Base-by-base conservation (phyloP, 2,797 vertebrate genomes). In the Cheirogaleus major region DNA sequence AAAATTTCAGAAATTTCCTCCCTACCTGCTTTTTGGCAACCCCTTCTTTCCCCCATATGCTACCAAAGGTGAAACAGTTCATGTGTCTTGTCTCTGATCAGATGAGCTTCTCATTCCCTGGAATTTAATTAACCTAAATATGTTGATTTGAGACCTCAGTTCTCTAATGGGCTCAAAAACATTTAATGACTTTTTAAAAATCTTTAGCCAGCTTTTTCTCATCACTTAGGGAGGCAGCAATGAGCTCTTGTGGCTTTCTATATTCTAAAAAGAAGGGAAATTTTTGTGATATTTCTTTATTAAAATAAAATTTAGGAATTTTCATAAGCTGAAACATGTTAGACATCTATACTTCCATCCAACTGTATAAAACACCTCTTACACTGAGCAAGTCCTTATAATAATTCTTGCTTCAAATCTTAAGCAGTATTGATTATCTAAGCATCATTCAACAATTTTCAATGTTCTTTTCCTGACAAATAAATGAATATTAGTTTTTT, bases 231-330 rank as follows among this genome's bases (percentile, higher is more conserved):
- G 22, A 70, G 43, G 76, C 13, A 25, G 5, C 63, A 78, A 83
- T 13, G 48, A 80, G 81, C 7, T 75, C 23, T 4, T 57, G 2
- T 17, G 18, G 20, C 57, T 76, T 93, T 87, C 79, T 73, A n/a
- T 79, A 55, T 45, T 50, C 48, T 76, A 76, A 91, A 89, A 76
- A 17, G 30, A 76, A 72, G n/a, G 10, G 57, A 59, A 25, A 70
- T 50, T 52, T 41, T 59, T 38, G 4, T 76, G 20, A 20, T 55
- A 87, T 65, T 79, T 88, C 48, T 82, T 87, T 45, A 52, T 41
- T 88, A 61, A 90, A 84, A 95, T 59, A 84, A 45, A 84, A 70
- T 63, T 93, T 85, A 81, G 45, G 45, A 83, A 83, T 81, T 63
- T 41, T 50, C 18, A 61, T 63, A 57, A 89, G 27, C 35, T 69